Conservation (phyloP, 2,888 invertebrate genomes). For the Nowickia ferox region DNA sequence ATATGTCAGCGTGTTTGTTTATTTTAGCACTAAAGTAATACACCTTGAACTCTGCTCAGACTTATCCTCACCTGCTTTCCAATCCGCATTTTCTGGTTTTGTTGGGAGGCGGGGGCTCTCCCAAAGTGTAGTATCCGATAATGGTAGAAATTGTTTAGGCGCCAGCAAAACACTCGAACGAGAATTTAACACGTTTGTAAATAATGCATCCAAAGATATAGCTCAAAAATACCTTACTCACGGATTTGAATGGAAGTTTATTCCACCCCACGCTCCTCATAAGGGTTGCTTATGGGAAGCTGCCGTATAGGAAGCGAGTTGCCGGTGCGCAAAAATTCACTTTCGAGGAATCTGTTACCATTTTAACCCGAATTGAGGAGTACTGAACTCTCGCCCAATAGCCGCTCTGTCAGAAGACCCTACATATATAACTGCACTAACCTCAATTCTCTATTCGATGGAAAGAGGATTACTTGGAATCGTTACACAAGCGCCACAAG, state of each 20-base stretch:
- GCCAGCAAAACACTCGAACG: conserved; percentile 12
- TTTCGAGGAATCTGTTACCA: no score
- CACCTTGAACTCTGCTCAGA: background rate
- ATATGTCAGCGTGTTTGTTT: background rate
- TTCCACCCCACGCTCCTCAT: conserved; percentile 35
- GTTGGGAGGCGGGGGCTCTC: no score
- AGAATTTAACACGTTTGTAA: conserved; percentile 28
- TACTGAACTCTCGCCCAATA: no score
- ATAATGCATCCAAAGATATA: background rate
- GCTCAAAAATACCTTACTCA: conserved; percentile 24
- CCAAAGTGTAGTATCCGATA: conserved; percentile 46
- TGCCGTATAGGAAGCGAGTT: no score
- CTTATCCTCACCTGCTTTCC: no score
- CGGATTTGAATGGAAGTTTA: conserved; percentile 50
- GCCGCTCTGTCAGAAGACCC: no score
- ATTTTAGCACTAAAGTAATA: background rate
- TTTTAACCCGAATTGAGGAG: background rate
- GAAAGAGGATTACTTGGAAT: background rate
- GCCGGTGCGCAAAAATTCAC: no score
- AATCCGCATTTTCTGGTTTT: conserved; percentile 7
- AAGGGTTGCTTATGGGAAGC: conserved; percentile 56
- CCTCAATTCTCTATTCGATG: conserved; percentile 9
- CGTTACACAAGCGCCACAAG: background rate
- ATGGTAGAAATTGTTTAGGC: conserved; percentile 41
- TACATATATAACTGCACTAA: conserved; percentile 12